Evolutionary conservation across 2,113 vertebrate genomes (phyloP).

Genomic region (Boulengerochromis microlepis): DNA sequence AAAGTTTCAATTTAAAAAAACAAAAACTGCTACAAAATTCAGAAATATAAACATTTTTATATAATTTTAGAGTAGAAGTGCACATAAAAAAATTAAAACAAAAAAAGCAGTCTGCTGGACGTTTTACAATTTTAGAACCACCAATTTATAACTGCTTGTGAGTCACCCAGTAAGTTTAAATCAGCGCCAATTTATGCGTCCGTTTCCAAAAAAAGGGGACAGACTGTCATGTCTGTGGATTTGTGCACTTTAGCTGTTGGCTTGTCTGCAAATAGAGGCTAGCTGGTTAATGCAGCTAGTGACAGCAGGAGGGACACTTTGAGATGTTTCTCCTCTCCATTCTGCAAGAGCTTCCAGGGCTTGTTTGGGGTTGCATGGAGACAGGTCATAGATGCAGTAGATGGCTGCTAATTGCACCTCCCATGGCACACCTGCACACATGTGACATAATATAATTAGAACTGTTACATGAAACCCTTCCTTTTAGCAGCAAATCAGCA

Average conservation of each 20-base stretch:
- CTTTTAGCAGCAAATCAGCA: not conserved
- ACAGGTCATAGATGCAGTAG: constrained; percentile 86
- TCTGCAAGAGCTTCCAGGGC: constrained; percentile 73
- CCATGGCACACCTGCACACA: constrained; percentile 82
- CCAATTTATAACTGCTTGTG: not conserved
- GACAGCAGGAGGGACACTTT: constrained; percentile 73
- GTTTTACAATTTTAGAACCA: not conserved
- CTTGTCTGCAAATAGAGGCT: constrained; percentile 67
- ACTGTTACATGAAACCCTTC: not conserved
- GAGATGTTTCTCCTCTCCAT: constrained; percentile 73
- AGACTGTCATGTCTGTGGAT: not conserved
- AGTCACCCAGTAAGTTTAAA: not conserved
- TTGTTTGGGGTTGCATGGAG: constrained; percentile 81
- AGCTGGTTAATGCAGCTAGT: constrained; percentile 78
- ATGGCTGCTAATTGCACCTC: constrained; percentile 87
- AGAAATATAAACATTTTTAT: not conserved
- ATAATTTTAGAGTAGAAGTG: not conserved
- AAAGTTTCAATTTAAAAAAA: not conserved
- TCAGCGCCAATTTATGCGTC: not conserved
- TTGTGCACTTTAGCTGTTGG: constrained; percentile 32
- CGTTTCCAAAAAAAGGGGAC: not conserved
- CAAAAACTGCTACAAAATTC: not conserved
- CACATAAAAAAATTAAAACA: not conserved
- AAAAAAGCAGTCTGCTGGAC: not conserved
- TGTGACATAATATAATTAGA: not conserved